Percentiles rank a stretch among this genome's conserved stretches.
Conservation (phyloP, 2,797 vertebrate species). For the Scolopax rusticola region DNA sequence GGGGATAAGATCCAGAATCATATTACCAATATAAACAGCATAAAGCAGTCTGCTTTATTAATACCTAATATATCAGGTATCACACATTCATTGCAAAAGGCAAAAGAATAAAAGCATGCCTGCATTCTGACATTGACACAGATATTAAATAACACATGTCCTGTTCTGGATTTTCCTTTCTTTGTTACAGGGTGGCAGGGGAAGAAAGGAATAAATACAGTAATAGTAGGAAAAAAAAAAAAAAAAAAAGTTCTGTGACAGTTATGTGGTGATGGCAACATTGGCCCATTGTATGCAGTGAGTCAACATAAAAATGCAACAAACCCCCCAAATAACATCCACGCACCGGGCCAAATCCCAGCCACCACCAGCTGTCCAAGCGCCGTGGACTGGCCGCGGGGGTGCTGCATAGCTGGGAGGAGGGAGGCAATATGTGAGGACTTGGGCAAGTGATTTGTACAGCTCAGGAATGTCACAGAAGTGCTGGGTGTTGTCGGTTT, state of each 20-base stretch:
- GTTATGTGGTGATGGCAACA: conserved; percentile 51
- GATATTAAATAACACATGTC: conserved; percentile 70
- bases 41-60: conserved; percentile 71
- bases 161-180: conserved; percentile 66
- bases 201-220: conserved; percentile 52
- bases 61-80: conserved; percentile 72
- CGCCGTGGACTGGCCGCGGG: background rate
- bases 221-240: background rate
- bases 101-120: conserved; percentile 69
- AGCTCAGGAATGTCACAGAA: conserved; percentile 47
- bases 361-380: conserved; percentile 49
- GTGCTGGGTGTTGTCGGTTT: conserved; percentile 23
- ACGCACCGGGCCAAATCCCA: background rate
- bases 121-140: conserved; percentile 68
- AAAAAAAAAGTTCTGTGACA: background rate
- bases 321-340: conserved; percentile 8
- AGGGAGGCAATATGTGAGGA: background rate
- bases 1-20: conserved; percentile 66
- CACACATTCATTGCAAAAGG: conserved; percentile 69
- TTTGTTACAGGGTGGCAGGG: conserved; percentile 65
- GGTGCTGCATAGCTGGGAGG: conserved; percentile 14
- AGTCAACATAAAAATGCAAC: conserved; percentile 48
- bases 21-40: conserved; percentile 70
- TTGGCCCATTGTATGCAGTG: background rate
- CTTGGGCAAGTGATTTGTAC: conserved; percentile 30